These are phyloP conservation scores for Helleia helle DNA, from an alignment of 2,888 invertebrate species.

Conservation along the genomic window DNA sequence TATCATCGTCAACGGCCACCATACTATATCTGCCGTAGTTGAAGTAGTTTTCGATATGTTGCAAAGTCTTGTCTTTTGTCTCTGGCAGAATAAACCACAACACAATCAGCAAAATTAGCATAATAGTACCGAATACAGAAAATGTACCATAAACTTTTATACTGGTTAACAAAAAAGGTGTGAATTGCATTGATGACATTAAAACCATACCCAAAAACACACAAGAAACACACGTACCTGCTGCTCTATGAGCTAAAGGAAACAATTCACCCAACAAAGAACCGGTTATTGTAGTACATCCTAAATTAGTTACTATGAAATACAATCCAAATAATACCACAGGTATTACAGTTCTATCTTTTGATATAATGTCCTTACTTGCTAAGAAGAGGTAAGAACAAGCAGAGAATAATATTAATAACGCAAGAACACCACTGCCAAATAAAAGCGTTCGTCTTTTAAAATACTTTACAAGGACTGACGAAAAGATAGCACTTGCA, in stretches of 20 bases:
- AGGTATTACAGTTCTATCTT: background rate
- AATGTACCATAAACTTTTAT: conserved; percentile 1
- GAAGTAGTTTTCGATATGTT: conserved; percentile 32
- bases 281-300: conserved; percentile 3
- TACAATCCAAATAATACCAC: background rate
- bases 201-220: background rate
- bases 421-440: conserved; percentile 33
- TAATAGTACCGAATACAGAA: background rate
- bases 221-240: conserved; percentile 3
- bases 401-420: conserved; percentile 27
- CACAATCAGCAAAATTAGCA: conserved; percentile 1
- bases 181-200: background rate
- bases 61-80: conserved; percentile 32
- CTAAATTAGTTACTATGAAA: conserved; percentile 5
- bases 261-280: conserved; percentile 4
- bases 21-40: conserved; percentile 28
- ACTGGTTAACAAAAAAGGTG: background rate
- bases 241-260: conserved; percentile 3
- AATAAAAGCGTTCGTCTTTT: conserved; percentile 40
- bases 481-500: conserved; percentile 33
- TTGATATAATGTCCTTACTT: conserved; percentile 11
- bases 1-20: background rate
- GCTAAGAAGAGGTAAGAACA: conserved; percentile 35
- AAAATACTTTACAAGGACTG: conserved; percentile 35
- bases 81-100: conserved; percentile 30